Evolutionary conservation across 2,888 invertebrate genomes (phyloP).

Genomic region (Nephrotoma appendiculata): DNA sequence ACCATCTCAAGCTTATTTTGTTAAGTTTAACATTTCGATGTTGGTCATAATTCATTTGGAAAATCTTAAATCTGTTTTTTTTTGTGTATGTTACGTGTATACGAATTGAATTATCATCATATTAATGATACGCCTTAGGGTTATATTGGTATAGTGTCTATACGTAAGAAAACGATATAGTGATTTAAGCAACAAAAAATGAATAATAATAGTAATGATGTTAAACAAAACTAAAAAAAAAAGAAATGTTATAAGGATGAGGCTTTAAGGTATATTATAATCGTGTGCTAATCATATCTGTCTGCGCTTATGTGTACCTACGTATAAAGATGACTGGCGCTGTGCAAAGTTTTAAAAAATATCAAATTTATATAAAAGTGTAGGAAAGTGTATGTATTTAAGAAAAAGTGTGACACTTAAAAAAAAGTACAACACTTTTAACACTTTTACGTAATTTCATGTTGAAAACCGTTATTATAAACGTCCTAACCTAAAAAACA

Average conservation of each 20-base stretch:
- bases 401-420: neutral
- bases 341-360: neutral
- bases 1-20: neutral
- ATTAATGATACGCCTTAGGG: neutral
- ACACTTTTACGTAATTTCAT: neutral
- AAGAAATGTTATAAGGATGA: neutral
- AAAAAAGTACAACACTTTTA: neutral
- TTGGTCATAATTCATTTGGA: neutral
- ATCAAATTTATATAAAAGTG: neutral
- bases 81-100: neutral
- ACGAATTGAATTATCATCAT: neutral
- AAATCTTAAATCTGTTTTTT: neutral
- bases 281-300: neutral
- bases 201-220: neutral
- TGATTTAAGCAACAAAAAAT: neutral
- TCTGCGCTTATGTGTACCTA: neutral
- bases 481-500: neutral
- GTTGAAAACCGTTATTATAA: neutral
- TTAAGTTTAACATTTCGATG: neutral
- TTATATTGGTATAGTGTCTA: neutral
- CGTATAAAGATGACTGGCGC: neutral
- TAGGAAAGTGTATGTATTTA: neutral
- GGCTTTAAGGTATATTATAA: neutral
- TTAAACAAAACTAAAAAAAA: neutral
- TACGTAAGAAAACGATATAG: neutral